Evolutionary conservation across 2,113 vertebrate species (phyloP).

Genomic region (Calidris pugnax): DNA sequence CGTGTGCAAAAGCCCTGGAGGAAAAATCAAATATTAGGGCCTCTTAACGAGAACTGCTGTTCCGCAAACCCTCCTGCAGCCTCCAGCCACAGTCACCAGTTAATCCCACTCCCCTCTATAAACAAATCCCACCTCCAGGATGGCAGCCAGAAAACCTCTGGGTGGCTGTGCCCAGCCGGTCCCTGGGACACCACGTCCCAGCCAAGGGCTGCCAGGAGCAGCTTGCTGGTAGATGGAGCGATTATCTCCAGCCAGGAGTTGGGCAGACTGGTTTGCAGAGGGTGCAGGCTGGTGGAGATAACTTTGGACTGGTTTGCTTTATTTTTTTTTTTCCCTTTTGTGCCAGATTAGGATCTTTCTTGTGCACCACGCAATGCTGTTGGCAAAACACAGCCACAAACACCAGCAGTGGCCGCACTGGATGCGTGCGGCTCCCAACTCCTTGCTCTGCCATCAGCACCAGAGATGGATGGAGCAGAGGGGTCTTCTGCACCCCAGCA

Average conservation of each 20-base stretch:
- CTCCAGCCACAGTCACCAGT: fast-evolving
- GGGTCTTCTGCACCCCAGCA: neutral
- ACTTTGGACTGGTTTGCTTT: neutral
- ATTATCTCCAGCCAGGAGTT: neutral
- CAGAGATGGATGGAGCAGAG: neutral
- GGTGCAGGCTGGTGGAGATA: neutral
- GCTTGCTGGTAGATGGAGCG: neutral
- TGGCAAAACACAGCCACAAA: neutral
- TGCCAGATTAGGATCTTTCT: neutral
- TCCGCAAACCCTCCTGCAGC: neutral
- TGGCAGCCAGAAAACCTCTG: fast-evolving
- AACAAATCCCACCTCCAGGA: fast-evolving
- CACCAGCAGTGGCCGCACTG: fast-evolving
- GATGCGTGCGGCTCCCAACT: fast-evolving
- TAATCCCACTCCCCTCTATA: neutral
- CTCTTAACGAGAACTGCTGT: neutral
- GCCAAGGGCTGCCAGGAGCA: neutral
- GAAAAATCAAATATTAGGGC: neutral
- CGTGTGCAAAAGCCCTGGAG: neutral
- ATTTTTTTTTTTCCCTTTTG: neutral
- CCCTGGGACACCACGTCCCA: neutral
- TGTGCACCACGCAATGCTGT: neutral
- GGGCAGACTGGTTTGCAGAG: neutral
- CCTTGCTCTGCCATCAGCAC: neutral
- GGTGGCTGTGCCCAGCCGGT: neutral